Base-by-base conservation (phyloP, 64 coral and sea anemone species). In the Pocillopora verrucosa region DNA sequence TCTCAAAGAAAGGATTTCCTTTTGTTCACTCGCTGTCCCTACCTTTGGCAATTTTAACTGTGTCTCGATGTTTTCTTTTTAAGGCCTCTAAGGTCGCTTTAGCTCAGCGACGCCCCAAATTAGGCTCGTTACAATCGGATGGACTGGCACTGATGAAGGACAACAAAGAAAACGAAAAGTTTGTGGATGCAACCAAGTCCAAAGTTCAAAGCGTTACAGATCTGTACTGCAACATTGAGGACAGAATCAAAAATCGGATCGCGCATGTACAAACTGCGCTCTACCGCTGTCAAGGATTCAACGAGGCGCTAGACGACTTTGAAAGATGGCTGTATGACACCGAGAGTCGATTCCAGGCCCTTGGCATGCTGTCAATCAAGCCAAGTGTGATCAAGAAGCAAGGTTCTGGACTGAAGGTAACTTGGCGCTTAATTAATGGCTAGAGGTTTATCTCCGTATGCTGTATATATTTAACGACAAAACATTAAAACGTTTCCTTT, bases 381-480 rank as follows among this genome's bases (percentile, higher is more conserved):
- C 95, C 95, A 62, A 85, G 78, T 20, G 88, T 96, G 70, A 96
- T 96, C 76, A 96, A 93, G 78, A 96, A 90, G n/a, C 95, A 96
- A 30, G 87, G 90, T 3, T 87, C 82, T 13, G 95, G 90, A 34
- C 95, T 93, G 22, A 88, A 96, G 91, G 95, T 93, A 61, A 30
- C 51, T 86, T 6, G 41, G 7, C 7, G 41, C 41, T 51, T 7
- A 51, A 7, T 51, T 7, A 51, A 7, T 51, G 41, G 3, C 41
- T 1, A 51, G 3, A 51, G 7, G 41, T 7, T 30, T 30, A 30
- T 30, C 30, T 30, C 30, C 30, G 30, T 30, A 30, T 30, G 30
- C 41, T 51, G 3, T 51, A 51, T 51, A 51, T 51, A 30, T 51
- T 51, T 51, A 51, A 51, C 41, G 41, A 51, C 41, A 51, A 51